Evolutionary conservation across 2,888 invertebrate species (phyloP), one percentile per base, ranked within the genome.

Genomic region (Melinaea marsaeus): DNA sequence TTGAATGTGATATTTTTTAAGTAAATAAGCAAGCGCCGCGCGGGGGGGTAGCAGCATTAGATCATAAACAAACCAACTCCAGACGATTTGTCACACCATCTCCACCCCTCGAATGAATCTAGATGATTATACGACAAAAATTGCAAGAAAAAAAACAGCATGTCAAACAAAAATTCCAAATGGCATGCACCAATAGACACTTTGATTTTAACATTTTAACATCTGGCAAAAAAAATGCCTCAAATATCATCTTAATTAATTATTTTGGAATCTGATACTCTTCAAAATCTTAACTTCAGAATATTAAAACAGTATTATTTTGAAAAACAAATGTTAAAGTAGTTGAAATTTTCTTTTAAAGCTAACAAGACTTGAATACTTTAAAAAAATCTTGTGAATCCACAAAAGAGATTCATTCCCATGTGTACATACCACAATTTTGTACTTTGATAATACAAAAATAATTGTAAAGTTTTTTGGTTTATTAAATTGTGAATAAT

Each of bases 1-100:
- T 73, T 77, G 62, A 78, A 80, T 83, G 81, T 83, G 81, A 85
- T 85, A 86, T 86, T 83, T 84, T 84, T 84, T 81, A 77, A 74
- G 75, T 77, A 78, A 74, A 79, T 72, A 79, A 69, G 79, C 82
- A 83, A 78, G 69, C 78, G 76, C 66, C 70, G 69, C 71, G 79
- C 79, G 83, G 77, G 79, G 79, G 73, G 72, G 75, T 67, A 66
- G 71, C 64, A 63, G 55, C 68, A 70, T 62, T 61, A 61, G 55
- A 69, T 76, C 70, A 69, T 46, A 13, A 42, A 62, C 72, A 70
- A 73, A 76, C 68, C 71, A 76, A 85, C 79, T 75, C 59, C 65
- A 56, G n/a, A 56, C n/a, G 60, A 77, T 74, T 83, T 84, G 83
- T 84, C 83, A 80, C 75, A 64, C 65, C 78, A 84, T 61, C 74